Base-by-base conservation (phyloP, 2,888 invertebrate species). In the Biston stratarius region DNA sequence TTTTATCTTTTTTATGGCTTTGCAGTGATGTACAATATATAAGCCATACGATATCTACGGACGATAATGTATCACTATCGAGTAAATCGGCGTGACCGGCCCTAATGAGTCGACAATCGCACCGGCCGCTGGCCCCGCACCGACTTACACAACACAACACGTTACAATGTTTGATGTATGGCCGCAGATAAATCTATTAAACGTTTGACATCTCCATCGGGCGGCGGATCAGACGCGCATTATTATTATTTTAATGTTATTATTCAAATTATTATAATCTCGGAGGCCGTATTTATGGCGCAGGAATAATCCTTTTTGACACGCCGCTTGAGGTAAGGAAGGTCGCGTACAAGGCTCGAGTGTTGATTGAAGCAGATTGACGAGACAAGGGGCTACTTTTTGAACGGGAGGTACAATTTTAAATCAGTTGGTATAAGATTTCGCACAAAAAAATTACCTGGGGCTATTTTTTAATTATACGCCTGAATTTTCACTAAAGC, bases 181-280 rank as follows among this genome's bases (percentile, higher is more conserved):
- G 65, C 64, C 71, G 68, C 67, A 85, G 89, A 90, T 91, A 92
- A 91, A 92, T 92, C 91, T 91, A 91, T 92, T 91, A 91, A 79
- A 79, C 77, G 83, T 70, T 78, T 85, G 89, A 89, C 87, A 83
- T 86, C 87, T 89, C 78, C 83, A 85, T 87, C 85, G 84, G 75
- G 75, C 77, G 74, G 80, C 81, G 76, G 78, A 80, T 81, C 85
- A 83, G 81, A 85, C 80, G 77, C 76, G 76, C 79, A 82, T 85
- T 87, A 90, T 90, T 88, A 90, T 91, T 91, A 91, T 90, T 89
- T 86, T 90, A 89, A 91, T 91, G 89, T 90, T 92, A 91, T 90
- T 90, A 92, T 91, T 91, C 88, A 91, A 90, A 91, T 92, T 91
- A 90, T 91, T 83, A 90, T 91, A 91, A 91, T 91, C 91, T 89